Percentiles rank a stretch among this genome's conserved stretches.
These are phyloP conservation scores for Trichosurus vulpecula DNA, from an alignment of 2,797 vertebrate species.

Conservation along the genomic window DNA sequence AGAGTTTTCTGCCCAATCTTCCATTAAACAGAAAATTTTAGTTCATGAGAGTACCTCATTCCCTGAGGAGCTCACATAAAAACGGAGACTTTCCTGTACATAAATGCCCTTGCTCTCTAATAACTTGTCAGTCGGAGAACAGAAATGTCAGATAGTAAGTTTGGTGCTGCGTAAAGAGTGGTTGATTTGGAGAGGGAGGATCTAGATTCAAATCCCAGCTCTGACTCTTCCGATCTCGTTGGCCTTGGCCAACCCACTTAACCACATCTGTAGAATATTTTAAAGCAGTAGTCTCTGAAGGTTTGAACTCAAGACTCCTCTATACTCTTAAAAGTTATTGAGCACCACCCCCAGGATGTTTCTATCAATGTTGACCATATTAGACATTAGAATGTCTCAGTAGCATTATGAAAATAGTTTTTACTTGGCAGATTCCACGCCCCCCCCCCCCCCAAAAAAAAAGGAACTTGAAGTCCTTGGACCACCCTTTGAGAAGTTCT, in stretches of 20 bases:
- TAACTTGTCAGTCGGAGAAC: background rate
- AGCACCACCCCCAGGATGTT: background rate
- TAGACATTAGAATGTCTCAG: background rate
- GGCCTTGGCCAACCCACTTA: background rate
- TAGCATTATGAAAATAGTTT: background rate
- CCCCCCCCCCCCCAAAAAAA: background rate
- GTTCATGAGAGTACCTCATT: background rate
- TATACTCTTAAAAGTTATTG: background rate
- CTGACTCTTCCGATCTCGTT: background rate
- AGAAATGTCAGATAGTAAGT: background rate
- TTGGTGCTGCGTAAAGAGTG: background rate
- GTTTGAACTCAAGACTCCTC: background rate
- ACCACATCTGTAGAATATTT: background rate
- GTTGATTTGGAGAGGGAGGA: background rate
- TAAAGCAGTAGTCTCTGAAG: background rate
- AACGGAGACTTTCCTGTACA: background rate
- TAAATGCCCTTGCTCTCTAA: background rate
- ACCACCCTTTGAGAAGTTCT: background rate
- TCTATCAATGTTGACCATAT: background rate
- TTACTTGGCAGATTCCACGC: background rate
- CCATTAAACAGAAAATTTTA: slow-evolving; percentile 49
- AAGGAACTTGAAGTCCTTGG: background rate
- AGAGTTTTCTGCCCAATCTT: slow-evolving; percentile 35
- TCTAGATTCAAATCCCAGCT: background rate
- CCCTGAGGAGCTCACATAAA: background rate